Evolutionary conservation across 1,140 invertebrate genomes (phyloP).

Genomic region (Tenebrio molitor): DNA sequence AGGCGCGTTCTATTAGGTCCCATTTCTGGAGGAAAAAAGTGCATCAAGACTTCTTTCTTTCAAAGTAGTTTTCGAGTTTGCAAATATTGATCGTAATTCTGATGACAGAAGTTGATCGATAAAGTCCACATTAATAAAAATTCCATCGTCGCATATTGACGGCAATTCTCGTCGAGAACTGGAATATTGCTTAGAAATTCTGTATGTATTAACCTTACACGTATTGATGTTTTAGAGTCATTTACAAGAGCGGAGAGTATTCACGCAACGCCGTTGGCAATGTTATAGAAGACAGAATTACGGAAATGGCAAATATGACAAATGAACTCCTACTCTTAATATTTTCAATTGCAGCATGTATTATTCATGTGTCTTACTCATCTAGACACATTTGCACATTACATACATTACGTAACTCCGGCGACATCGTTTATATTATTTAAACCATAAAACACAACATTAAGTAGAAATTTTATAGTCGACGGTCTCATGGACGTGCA

Average conservation of each 20-base stretch:
- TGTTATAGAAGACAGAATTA: conserved; percentile 52
- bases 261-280: conserved; percentile 15
- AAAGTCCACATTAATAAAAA: too few relatives aligned
- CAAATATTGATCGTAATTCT: too few relatives aligned
- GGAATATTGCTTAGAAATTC: too few relatives aligned
- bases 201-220: too few relatives aligned
- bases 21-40: too few relatives aligned
- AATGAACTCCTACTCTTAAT: conserved; percentile 60
- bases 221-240: too few relatives aligned
- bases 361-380: conserved; percentile 57
- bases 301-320: conserved; percentile 59
- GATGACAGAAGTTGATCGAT: too few relatives aligned
- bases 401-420: conserved; percentile 47
- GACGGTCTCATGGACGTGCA: conserved; percentile 48
- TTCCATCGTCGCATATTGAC: too few relatives aligned
- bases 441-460: conserved; percentile 47
- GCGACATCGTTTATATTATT: conserved; percentile 43
- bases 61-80: too few relatives aligned
- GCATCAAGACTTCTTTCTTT: too few relatives aligned
- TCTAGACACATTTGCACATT: conserved; percentile 50
- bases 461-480: conserved; percentile 44
- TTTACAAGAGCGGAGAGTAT: neutral
- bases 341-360: conserved; percentile 61
- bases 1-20: too few relatives aligned
- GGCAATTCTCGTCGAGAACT: too few relatives aligned